Evolutionary conservation across 2,888 invertebrate genomes (phyloP), one percentile per base, ranked within the genome.

Genomic region (Cepaea hortensis): DNA sequence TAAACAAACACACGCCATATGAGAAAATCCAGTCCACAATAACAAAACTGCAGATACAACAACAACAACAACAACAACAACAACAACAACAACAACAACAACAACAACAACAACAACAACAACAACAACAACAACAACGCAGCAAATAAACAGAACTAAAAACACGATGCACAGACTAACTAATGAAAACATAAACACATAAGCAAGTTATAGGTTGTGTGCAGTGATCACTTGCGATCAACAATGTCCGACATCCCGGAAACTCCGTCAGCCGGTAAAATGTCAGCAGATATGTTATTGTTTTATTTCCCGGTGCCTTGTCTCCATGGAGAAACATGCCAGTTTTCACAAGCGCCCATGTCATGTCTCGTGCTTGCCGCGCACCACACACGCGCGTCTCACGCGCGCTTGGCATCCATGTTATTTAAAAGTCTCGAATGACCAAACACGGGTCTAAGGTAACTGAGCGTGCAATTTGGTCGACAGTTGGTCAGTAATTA

Each of bases 271-370:
- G 35, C 75, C 75, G 75, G 4, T 15, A 15, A 75, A 75, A 75
- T 75, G 75, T 46, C 75, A 75, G n/a, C 75, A 75, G 5, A 75
- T 35, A 75, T 35, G 75, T 35, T 75, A 35, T 75, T 75, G 75
- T 75, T 35, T 75, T 75, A 46, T n/a, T 46, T 75, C 11, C 75
- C 35, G 35, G 23, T 15, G 75, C 23, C 75, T 75, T 15, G 35
- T 46, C 75, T n/a, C 35, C 35, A n/a, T 75, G 75, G 46, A 75
- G 75, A 75, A n/a, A 75, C 75, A 75, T 75, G 75, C 75, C 75
- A 75, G 15, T 75, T 75, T 75, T 35, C 35, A 20, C 75, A 75
- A 75, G 9, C 75, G 23, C 35, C 15, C 35, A 9, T 75, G 75
- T 75, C 75, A 75, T 46, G 15, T 15, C 35, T 15, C 46, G 35